These are phyloP conservation scores for Andrena bucephala DNA, from an alignment of 2,888 invertebrate species.

Conservation along the genomic window DNA sequence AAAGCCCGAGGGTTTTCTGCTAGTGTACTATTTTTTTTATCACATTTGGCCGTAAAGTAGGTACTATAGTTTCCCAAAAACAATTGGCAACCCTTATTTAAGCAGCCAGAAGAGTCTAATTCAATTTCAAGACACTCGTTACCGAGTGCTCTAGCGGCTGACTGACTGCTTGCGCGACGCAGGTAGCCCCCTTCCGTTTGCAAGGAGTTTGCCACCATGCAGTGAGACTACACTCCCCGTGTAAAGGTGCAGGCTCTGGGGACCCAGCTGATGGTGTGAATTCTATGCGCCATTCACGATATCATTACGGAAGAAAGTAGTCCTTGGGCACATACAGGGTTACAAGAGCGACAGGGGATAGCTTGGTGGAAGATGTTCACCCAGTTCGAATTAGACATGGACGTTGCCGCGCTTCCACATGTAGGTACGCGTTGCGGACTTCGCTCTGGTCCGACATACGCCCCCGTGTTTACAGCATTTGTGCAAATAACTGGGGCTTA, in stretches of 20 bases:
- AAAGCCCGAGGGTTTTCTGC: too few relatives aligned
- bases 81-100: neutral
- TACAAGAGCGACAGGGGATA: constrained; percentile 3
- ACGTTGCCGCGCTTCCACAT: neutral
- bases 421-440: constrained; percentile 33
- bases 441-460: constrained; percentile 18
- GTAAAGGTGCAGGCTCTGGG: constrained; percentile 32
- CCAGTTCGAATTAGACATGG: constrained; percentile 35
- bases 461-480: constrained; percentile 52
- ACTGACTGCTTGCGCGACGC: neutral
- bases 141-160: too few relatives aligned
- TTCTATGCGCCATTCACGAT: constrained; percentile 52
- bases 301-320: constrained; percentile 57
- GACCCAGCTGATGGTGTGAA: constrained; percentile 38
- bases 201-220: constrained; percentile 4
- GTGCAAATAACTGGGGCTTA: constrained; percentile 70
- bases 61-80: too few relatives aligned
- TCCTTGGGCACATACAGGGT: constrained; percentile 22
- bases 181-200: neutral
- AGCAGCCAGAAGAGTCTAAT: neutral
- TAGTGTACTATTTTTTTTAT: too few relatives aligned
- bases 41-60: too few relatives aligned
- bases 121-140: neutral
- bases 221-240: constrained; percentile 40
- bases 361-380: constrained; percentile 20